Evolutionary conservation across 2,113 vertebrate species (phyloP).

Genomic region (Ctenomys sociabilis): DNA sequence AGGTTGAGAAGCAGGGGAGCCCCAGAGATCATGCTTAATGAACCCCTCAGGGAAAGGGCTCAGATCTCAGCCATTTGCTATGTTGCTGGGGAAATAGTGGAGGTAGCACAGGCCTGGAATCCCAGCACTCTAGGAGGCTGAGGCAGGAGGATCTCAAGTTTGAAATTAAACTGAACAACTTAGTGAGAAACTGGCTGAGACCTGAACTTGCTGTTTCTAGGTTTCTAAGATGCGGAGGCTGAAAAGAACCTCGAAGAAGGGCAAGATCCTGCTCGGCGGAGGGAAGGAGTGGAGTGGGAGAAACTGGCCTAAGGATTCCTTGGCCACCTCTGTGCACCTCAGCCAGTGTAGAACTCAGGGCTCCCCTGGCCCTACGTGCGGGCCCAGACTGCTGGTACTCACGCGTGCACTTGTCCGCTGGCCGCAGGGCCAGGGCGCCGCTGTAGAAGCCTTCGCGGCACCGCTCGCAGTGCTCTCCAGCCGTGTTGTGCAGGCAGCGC

Average conservation of each 20-base stretch:
- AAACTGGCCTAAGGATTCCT: too few relatives aligned
- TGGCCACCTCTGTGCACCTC: background rate
- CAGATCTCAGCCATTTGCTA: background rate
- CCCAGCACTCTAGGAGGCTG: background rate
- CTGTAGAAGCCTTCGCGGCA: constrained; percentile 91
- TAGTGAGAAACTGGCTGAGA: background rate
- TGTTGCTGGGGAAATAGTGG: background rate
- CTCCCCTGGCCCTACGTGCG: rapidly evolving
- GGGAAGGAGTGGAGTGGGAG: background rate
- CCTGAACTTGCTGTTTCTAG: too few relatives aligned
- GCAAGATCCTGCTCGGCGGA: background rate
- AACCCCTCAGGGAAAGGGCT: background rate
- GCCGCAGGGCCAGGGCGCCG: constrained; percentile 81
- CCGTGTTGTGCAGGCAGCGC: constrained; percentile 91
- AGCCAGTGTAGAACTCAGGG: background rate
- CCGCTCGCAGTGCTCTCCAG: constrained; percentile 88
- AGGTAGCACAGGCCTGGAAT: background rate
- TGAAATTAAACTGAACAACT: background rate
- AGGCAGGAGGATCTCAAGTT: background rate
- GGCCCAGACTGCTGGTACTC: constrained; percentile 51
- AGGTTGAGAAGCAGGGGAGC: background rate
- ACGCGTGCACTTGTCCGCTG: constrained; percentile 88
- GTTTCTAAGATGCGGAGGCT: background rate
- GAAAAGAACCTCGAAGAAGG: background rate
- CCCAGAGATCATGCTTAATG: rapidly evolving